Conservation (phyloP, 2,113 vertebrate genomes). For the Albula glossodonta region DNA sequence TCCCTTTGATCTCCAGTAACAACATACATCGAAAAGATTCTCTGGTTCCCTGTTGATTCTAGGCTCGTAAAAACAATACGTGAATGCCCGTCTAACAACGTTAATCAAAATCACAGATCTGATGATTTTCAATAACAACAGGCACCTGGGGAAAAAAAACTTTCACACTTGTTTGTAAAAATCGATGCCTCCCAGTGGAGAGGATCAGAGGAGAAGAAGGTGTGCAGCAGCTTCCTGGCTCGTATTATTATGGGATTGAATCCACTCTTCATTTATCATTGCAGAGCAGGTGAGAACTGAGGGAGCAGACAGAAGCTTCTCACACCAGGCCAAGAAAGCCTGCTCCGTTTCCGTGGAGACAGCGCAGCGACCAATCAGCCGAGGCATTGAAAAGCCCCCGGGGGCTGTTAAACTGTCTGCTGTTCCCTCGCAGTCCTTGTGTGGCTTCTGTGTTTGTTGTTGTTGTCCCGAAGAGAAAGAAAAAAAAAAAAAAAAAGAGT, state of each 20-base stretch:
- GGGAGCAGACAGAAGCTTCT: not conserved
- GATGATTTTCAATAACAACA: not conserved
- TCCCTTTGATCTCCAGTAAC: too few species aligned
- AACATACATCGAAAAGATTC: too few species aligned
- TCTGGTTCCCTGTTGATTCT: too few species aligned
- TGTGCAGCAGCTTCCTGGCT: not conserved
- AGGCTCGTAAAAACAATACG: too few species aligned
- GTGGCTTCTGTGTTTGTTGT: slow-evolving; percentile 68
- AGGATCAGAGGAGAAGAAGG: not conserved
- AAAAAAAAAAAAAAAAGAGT: slow-evolving; percentile 33
- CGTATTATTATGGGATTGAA: not conserved
- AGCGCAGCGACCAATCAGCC: not conserved
- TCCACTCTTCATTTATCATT: not conserved
- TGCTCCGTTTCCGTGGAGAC: slow-evolving; percentile 4
- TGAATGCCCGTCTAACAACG: not conserved
- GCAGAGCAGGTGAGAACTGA: slow-evolving; percentile 2
- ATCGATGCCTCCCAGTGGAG: not conserved
- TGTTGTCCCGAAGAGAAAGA: slow-evolving; percentile 46
- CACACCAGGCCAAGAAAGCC: not conserved
- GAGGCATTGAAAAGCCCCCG: not conserved
- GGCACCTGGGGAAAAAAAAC: too few species aligned
- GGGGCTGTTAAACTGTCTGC: slow-evolving; percentile 44
- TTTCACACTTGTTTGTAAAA: not conserved
- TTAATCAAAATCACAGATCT: not conserved
- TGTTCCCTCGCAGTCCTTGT: slow-evolving; percentile 46